phyloP scores from a whole-genome alignment of 1,140 invertebrate genomes.

The Zaprionus ghesquierei region DNA sequence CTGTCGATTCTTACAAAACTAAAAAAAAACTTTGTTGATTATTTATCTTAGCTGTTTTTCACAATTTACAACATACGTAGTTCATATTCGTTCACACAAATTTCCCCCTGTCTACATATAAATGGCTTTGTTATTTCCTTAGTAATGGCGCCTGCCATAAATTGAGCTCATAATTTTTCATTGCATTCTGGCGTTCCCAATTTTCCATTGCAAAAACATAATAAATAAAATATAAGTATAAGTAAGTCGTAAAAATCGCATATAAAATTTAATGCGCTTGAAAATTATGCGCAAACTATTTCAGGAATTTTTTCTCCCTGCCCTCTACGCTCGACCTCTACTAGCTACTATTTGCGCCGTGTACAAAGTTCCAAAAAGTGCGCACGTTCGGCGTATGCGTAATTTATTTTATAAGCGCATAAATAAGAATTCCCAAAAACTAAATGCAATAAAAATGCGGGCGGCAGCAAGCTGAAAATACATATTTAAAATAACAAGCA shows the following conservation, averaged over 20 bases:
- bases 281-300: constrained; percentile 78
- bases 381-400: constrained; percentile 64
- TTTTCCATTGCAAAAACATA: constrained; percentile 55
- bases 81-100: too few relatives aligned
- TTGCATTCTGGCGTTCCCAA: constrained; percentile 40
- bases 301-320: constrained; percentile 43
- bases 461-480: constrained; percentile 39
- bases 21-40: constrained; percentile 17
- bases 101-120: constrained; percentile 15
- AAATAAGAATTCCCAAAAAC: constrained; percentile 67
- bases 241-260: constrained; percentile 69
- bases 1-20: constrained; percentile 21
- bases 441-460: constrained; percentile 75
- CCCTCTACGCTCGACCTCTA: background rate
- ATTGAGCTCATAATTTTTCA: constrained; percentile 73
- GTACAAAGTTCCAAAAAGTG: constrained; percentile 31
- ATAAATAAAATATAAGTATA: constrained; percentile 77
- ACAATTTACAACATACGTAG: background rate
- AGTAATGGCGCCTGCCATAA: constrained; percentile 60
- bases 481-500: constrained; percentile 61
- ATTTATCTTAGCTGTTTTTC: constrained; percentile 15
- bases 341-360: constrained; percentile 2
- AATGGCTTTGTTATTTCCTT: constrained; percentile 60
- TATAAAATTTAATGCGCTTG: constrained; percentile 77
- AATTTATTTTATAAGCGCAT: constrained; percentile 76